These are phyloP conservation scores for Globodera rostochiensis DNA, from an alignment of 1,140 invertebrate genomes.

Conservation along the genomic window DNA sequence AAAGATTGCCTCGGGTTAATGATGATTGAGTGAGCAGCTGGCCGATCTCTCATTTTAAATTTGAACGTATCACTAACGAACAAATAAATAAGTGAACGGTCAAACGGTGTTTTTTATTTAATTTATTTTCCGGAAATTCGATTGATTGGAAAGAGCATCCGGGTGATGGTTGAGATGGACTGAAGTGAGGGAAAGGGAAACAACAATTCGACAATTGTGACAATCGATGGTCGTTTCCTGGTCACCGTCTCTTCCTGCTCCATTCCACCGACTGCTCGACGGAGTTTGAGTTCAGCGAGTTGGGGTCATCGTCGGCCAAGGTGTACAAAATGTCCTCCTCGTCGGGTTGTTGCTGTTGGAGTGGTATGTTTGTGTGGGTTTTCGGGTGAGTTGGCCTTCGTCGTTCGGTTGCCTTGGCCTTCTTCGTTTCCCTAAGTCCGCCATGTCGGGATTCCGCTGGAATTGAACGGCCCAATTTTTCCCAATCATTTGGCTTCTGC, in stretches of 20 bases:
- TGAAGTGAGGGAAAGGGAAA: too few relatives aligned
- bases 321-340: slow-evolving; percentile 24
- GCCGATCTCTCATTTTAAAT: too few relatives aligned
- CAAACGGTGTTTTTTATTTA: too few relatives aligned
- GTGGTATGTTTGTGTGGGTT: not conserved
- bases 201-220: too few relatives aligned
- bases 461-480: not conserved
- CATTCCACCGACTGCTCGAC: slow-evolving; percentile 23
- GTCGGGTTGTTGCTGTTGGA: slow-evolving; percentile 12
- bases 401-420: not conserved
- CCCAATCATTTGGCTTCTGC: not conserved
- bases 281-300: slow-evolving; percentile 2
- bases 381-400: not conserved
- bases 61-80: too few relatives aligned
- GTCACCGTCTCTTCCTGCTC: slow-evolving; percentile 5
- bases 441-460: not conserved
- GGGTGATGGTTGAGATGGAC: too few relatives aligned
- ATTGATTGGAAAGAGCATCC: too few relatives aligned
- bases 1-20: too few relatives aligned
- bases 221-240: too few relatives aligned
- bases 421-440: slow-evolving; percentile 7
- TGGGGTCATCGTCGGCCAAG: slow-evolving; percentile 18
- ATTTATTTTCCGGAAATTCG: too few relatives aligned
- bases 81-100: too few relatives aligned
- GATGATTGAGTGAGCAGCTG: too few relatives aligned